phyloP scores from a whole-genome alignment of 92 coral and sea anemone species.

The Bergia sp. region DNA sequence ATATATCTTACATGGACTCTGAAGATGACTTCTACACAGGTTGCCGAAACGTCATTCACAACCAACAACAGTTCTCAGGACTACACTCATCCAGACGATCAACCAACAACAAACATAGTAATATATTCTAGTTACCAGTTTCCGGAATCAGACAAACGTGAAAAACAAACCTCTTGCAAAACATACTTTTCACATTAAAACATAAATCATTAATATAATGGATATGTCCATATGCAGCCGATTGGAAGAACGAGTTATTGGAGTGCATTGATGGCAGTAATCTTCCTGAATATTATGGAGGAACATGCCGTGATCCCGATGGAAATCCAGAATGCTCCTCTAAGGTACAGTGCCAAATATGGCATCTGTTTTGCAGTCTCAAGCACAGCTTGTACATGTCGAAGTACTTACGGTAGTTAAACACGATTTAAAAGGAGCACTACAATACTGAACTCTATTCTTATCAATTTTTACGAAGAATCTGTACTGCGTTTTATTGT shows the following conservation, averaged over 20 bases:
- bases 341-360: slow-evolving; percentile 47
- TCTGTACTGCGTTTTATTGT: background rate
- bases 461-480: background rate
- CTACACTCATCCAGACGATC: no score
- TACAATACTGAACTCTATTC: background rate
- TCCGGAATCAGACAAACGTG: no score
- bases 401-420: background rate
- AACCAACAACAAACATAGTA: no score
- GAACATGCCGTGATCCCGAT: slow-evolving; percentile 67
- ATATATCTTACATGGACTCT: no score
- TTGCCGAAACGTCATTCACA: no score
- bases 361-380: background rate
- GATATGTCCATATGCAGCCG: slow-evolving; percentile 42
- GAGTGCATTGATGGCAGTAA: slow-evolving; percentile 69
- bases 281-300: slow-evolving; percentile 81
- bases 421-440: background rate
- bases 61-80: no score
- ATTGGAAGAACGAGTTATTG: slow-evolving; percentile 75
- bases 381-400: background rate
- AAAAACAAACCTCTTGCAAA: no score
- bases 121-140: no score
- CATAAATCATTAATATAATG: background rate
- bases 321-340: slow-evolving; percentile 74
- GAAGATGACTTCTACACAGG: no score
- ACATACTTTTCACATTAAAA: no score